Percentiles rank a stretch among this genome's conserved stretches.
These are phyloP conservation scores for Zosterops lateralis DNA, from an alignment of 2,113 vertebrate genomes.

Conservation along the genomic window DNA sequence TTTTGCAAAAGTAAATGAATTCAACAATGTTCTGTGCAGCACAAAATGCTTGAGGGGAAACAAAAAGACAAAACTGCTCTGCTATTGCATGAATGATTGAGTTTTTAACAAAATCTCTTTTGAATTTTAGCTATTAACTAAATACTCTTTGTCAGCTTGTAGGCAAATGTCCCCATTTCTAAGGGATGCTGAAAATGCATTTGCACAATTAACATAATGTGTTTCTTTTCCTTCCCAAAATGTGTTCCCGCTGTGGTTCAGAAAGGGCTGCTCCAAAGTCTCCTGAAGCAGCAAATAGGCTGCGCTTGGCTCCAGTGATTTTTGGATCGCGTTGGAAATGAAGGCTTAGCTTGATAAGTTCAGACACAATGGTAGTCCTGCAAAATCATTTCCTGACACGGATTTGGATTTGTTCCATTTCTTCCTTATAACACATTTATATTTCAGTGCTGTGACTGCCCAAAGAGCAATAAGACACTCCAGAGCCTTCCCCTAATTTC, in stretches of 20 bases:
- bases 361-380: not conserved
- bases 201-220: not conserved
- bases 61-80: not conserved
- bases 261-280: not conserved
- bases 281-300: not conserved
- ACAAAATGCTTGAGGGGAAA: not conserved
- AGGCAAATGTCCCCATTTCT: not conserved
- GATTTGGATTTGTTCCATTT: constrained; percentile 8
- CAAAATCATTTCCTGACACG: not conserved
- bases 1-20: not conserved
- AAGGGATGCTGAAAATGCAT: not conserved
- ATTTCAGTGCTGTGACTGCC: not conserved
- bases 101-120: not conserved
- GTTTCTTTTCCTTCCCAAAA: not conserved
- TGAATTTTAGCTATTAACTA: not conserved
- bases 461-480: fast-evolving
- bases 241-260: not conserved
- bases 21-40: not conserved
- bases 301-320: not conserved
- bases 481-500: not conserved
- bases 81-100: not conserved
- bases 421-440: not conserved
- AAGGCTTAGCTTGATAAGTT: not conserved
- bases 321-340: not conserved
- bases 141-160: not conserved